A percentile compares a stretch with the other conserved stretches of the same genome.
Evolutionary conservation across 2,113 vertebrate species (phyloP).

Genomic region (Spea multiplicata): DNA sequence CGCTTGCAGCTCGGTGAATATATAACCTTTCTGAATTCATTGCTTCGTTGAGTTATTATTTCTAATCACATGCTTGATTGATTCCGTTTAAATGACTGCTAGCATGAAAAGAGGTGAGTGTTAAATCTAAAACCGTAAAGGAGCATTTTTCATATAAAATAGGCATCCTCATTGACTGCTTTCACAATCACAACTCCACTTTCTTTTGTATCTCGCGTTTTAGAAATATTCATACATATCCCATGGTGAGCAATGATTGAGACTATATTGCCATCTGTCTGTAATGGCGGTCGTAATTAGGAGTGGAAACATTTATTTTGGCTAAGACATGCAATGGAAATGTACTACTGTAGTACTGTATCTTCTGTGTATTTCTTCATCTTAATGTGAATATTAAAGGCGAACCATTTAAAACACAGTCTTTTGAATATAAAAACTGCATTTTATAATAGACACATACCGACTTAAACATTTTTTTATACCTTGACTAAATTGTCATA

Average conservation of each 20-base stretch:
- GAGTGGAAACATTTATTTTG: neutral
- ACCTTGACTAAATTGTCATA: too few relatives aligned
- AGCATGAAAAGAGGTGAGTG: conserved; percentile 59
- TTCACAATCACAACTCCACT: conserved; percentile 48
- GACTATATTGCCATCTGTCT: neutral
- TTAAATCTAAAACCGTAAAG: conserved; percentile 64
- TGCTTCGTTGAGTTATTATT: conserved; percentile 66
- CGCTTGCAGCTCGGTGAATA: conserved; percentile 56
- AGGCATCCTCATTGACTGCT: conserved; percentile 54
- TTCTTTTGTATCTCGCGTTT: conserved; percentile 45
- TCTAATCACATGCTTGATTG: conserved; percentile 69
- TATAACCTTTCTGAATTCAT: conserved; percentile 64
- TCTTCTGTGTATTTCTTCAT: too few relatives aligned
- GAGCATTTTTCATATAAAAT: conserved; percentile 64
- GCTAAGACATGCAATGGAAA: too few relatives aligned
- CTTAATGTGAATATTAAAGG: too few relatives aligned
- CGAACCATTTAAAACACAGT: too few relatives aligned
- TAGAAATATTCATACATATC: conserved; percentile 9
- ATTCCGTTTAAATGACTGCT: conserved; percentile 64
- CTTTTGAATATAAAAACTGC: too few relatives aligned
- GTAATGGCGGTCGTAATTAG: neutral
- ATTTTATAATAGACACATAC: too few relatives aligned
- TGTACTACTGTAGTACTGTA: too few relatives aligned
- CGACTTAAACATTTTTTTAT: too few relatives aligned
- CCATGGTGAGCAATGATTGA: conserved; percentile 15